Evolutionary conservation across 2,888 invertebrate genomes (phyloP), one percentile per base, ranked within the genome.

Genomic region (Tetragonula carbonaria): DNA sequence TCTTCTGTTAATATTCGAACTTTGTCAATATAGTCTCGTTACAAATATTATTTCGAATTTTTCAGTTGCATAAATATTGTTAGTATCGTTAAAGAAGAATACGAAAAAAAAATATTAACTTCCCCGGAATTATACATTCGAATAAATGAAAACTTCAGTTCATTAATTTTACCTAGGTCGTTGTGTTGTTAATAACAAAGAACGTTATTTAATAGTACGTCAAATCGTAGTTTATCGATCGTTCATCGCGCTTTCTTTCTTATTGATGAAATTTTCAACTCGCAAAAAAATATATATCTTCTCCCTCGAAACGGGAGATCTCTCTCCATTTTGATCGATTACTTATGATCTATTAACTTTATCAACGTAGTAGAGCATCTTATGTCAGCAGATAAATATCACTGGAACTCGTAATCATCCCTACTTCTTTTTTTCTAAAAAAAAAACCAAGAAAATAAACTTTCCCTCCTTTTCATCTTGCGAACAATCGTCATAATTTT

Each of bases 171-270:
- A 59, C n/a, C n/a, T 2, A 2, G 0, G 57, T 59, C n/a, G 0
- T n/a, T 23, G n/a, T 14, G 2, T 59, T 59, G 8, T 45, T 45
- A 45, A 8, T 8, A 59, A 57, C 57, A 13, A 5, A 57, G 4
- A 57, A n/a, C 2, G n/a, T n/a, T n/a, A 5, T 5, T n/a, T 57
- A 13, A 13, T 57, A 2, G 14, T n/a, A 5, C 13, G n/a, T 57
- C 57, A 5, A 57, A 2, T 13, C 13, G n/a, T 4, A 2, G 2
- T 57, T 57, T 2, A 13, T n/a, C 13, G 28, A 28, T 28, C n/a
- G 18, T 57, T 57, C 67, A 67, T 66, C 71, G 59, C 45, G 72
- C 71, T 78, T 78, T 59, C 53, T 16, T 45, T 71, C 59, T 57
- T n/a, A n/a, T 23, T 51, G 59, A 50, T 59, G 59, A 72, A n/a